Percentiles rank a stretch among this genome's conserved stretches.
phyloP scores from a whole-genome alignment of 1,140 invertebrate genomes.

The Lysiphlebus fabarum region DNA sequence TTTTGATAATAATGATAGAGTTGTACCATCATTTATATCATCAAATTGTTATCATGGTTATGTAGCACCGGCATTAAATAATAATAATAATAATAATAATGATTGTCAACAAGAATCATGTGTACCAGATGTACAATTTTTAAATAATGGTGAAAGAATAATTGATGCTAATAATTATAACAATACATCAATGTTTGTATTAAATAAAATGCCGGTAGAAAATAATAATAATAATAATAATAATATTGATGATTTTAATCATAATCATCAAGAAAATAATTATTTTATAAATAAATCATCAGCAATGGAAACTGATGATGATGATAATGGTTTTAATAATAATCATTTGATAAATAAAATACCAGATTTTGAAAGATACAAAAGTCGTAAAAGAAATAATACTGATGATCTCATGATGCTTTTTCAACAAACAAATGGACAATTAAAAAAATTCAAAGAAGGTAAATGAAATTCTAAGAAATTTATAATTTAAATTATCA shows the following conservation, averaged over 20 bases:
- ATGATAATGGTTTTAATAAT: conserved; percentile 19
- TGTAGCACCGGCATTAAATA: conserved; percentile 28
- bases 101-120: conserved; percentile 11
- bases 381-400: conserved; percentile 2
- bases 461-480: conserved; percentile 36
- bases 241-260: neutral
- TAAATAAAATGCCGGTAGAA: neutral
- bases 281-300: conserved; percentile 20
- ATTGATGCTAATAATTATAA: neutral
- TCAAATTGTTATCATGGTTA: conserved; percentile 43
- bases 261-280: too few relatives aligned
- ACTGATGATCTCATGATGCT: conserved; percentile 10
- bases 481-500: too few relatives aligned
- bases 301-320: conserved; percentile 43
- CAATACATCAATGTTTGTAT: conserved; percentile 5
- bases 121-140: too few relatives aligned
- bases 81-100: conserved; percentile 8
- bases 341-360: conserved; percentile 37
- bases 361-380: conserved; percentile 37
- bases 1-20: conserved; percentile 19
- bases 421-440: conserved; percentile 1
- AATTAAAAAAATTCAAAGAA: conserved; percentile 34
- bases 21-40: conserved; percentile 36
- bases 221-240: neutral
- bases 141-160: neutral